Percentiles rank a stretch among this genome's conserved stretches.
Conservation (phyloP, 2,113 vertebrate genomes). For the Tychaedon coryphoeus region DNA sequence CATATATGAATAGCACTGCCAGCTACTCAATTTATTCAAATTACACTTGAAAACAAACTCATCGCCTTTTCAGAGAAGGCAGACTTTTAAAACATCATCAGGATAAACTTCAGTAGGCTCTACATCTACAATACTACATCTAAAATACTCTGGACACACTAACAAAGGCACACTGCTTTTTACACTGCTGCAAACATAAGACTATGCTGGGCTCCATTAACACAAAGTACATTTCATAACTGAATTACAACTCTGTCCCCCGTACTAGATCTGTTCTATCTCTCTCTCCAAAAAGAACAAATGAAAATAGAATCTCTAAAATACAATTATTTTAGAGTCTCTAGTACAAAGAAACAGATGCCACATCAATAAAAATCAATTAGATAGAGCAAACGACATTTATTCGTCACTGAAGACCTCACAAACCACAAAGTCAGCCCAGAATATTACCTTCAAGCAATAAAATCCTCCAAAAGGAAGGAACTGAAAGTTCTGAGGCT, state of each 20-base stretch:
- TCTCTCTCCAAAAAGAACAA: not conserved
- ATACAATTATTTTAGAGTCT: not conserved
- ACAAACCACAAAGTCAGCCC: not conserved
- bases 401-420: not conserved
- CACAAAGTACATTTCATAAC: not conserved
- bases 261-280: not conserved
- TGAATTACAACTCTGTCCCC: not conserved
- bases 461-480: not conserved
- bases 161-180: not conserved
- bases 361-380: not conserved
- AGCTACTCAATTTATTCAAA: not conserved
- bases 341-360: not conserved
- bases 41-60: fast-evolving
- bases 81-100: not conserved
- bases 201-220: not conserved
- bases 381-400: not conserved
- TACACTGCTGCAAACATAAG: not conserved
- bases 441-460: not conserved
- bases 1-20: not conserved
- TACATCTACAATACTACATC: not conserved
- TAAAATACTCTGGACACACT: not conserved
- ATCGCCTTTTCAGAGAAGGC: not conserved
- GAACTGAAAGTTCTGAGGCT: not conserved
- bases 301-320: not conserved
- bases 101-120: not conserved